Percentiles rank a stretch among this genome's conserved stretches.
These are phyloP conservation scores for Parapsyche elsis DNA, from an alignment of 1,140 invertebrate species.

Conservation along the genomic window DNA sequence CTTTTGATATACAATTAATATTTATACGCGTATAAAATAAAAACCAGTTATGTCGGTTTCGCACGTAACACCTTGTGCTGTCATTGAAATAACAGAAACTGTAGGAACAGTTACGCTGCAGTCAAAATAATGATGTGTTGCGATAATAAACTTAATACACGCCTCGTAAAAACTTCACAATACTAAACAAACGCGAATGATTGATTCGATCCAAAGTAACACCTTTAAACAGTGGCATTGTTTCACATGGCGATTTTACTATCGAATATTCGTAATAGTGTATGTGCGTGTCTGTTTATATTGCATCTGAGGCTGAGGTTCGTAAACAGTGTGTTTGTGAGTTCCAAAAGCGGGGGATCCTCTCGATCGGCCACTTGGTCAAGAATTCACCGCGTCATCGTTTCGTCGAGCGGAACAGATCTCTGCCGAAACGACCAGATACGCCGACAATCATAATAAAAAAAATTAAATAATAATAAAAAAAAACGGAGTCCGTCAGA, in stretches of 20 bases:
- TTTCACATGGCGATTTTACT: background rate
- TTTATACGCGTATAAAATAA: background rate
- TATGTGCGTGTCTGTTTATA: background rate
- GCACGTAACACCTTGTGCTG: background rate
- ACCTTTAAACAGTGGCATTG: background rate
- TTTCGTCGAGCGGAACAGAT: conserved; percentile 50
- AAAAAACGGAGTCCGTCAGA: background rate
- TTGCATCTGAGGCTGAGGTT: too few relatives aligned
- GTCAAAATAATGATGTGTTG: conserved; percentile 7
- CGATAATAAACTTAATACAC: background rate
- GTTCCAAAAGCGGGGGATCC: background rate
- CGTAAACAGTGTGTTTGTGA: background rate
- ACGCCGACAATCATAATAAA: conserved; percentile 17
- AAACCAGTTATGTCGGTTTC: background rate
- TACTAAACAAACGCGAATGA: background rate
- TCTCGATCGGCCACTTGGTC: conserved; percentile 40
- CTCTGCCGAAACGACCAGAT: conserved; percentile 50
- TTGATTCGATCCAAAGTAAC: background rate
- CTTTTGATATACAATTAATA: background rate
- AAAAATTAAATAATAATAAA: background rate
- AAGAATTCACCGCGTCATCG: conserved; percentile 51
- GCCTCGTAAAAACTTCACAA: background rate
- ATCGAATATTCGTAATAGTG: background rate
- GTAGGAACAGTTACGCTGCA: conserved; percentile 6
- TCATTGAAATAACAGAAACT: conserved; percentile 24